A percentile compares a stretch with the other conserved stretches of the same genome.
Evolutionary conservation across 2,888 invertebrate species (phyloP).

Genomic region (Drosophila rubida): DNA sequence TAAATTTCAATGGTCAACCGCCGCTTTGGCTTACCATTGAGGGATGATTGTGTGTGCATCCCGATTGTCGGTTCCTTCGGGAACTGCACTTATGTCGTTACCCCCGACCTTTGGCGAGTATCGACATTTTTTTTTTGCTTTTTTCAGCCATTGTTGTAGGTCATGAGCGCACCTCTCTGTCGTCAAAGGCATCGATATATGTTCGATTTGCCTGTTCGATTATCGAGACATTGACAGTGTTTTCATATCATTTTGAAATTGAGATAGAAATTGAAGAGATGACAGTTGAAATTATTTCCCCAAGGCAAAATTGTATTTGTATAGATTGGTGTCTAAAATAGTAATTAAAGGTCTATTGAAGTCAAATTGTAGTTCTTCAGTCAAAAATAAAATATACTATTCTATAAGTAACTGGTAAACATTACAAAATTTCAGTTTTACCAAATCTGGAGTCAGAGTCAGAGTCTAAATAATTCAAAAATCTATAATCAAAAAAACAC

Average conservation of each 20-base stretch:
- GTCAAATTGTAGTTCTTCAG: too few species aligned
- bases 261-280: neutral
- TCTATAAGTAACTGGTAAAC: too few species aligned
- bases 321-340: too few species aligned
- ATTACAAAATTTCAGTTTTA: too few species aligned
- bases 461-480: too few species aligned
- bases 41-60: conserved; percentile 49
- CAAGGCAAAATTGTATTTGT: neutral
- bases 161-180: conserved; percentile 40
- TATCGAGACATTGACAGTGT: neutral
- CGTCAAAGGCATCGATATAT: neutral
- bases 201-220: neutral
- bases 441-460: too few species aligned
- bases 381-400: too few species aligned
- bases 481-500: too few species aligned
- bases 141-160: conserved; percentile 18
- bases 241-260: neutral
- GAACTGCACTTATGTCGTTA: conserved; percentile 53
- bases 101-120: conserved; percentile 28
- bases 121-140: conserved; percentile 13
- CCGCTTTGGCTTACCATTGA: conserved; percentile 70
- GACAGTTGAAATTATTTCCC: neutral
- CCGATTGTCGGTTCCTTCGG: conserved; percentile 47
- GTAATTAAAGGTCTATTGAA: too few species aligned
- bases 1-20: conserved; percentile 72